A percentile compares a stretch with the other conserved stretches of the same genome.
Evolutionary conservation across 64 coral and sea anemone genomes (phyloP).

Genomic region (Montipora efflorescens): DNA sequence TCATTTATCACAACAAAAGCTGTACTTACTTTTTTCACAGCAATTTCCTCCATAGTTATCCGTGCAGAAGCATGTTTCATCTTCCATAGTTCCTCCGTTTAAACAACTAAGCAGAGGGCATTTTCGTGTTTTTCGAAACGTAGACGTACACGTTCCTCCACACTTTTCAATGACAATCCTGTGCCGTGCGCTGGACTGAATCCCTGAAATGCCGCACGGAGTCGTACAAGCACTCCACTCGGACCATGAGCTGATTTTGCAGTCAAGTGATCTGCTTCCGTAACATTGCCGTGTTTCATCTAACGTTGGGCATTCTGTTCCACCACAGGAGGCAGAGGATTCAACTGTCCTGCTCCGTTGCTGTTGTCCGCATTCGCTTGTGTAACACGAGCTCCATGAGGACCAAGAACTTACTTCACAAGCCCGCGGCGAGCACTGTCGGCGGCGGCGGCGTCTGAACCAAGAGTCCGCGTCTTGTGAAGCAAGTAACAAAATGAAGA

Average conservation of each 20-base stretch:
- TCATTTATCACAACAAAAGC: too few species aligned
- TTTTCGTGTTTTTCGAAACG: not conserved
- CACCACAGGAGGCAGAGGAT: not conserved
- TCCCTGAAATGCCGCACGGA: not conserved
- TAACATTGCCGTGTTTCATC: conserved; percentile 9
- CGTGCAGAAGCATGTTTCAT: not conserved
- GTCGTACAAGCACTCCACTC: conserved; percentile 7
- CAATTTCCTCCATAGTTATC: not conserved
- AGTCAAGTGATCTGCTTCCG: not conserved
- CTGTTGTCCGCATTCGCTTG: not conserved
- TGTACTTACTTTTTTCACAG: not conserved
- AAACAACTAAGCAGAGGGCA: not conserved
- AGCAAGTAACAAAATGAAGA: not conserved
- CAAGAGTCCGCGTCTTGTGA: not conserved
- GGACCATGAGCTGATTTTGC: not conserved
- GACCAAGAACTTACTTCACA: conserved; percentile 17
- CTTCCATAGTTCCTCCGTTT: not conserved
- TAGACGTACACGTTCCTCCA: not conserved
- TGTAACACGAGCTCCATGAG: not conserved
- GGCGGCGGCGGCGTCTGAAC: not conserved
- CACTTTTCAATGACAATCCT: not conserved
- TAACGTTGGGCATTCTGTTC: not conserved
- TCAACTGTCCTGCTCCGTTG: not conserved
- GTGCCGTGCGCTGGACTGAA: not conserved
- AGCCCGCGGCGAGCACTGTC: not conserved